Evolutionary conservation across 1,140 invertebrate genomes (phyloP).

Genomic region (Bombus terrestris): DNA sequence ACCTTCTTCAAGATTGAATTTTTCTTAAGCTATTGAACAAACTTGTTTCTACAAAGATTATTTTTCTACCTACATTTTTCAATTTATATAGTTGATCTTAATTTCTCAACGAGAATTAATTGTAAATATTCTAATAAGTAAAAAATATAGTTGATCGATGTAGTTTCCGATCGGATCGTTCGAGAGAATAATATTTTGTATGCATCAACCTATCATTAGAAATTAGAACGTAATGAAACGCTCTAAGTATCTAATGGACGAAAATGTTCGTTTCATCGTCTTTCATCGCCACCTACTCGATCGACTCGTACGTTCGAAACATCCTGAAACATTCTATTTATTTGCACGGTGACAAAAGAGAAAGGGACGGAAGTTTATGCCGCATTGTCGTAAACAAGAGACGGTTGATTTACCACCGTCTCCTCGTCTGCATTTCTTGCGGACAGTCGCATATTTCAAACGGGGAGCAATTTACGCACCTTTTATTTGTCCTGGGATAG

Average conservation of each 20-base stretch:
- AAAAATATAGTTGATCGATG: too few relatives aligned
- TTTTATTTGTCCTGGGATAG: slow-evolving; percentile 15
- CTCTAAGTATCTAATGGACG: not conserved
- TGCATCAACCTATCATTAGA: too few relatives aligned
- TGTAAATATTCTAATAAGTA: too few relatives aligned
- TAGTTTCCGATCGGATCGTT: too few relatives aligned
- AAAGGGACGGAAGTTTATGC: slow-evolving; percentile 47
- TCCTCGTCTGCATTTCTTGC: slow-evolving; percentile 17
- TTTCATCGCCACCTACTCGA: not conserved
- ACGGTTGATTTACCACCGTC: slow-evolving; percentile 50
- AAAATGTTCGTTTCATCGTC: not conserved
- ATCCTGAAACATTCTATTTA: not conserved
- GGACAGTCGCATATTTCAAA: slow-evolving; percentile 25
- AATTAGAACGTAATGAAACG: not conserved
- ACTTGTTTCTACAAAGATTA: too few relatives aligned
- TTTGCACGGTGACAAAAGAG: not conserved
- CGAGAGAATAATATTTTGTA: too few relatives aligned
- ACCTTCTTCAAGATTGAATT: not conserved
- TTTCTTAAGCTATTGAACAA: not conserved
- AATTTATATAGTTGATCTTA: too few relatives aligned
- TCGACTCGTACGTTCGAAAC: not conserved
- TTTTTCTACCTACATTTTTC: too few relatives aligned
- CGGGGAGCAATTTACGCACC: slow-evolving; percentile 12
- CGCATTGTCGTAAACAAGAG: slow-evolving; percentile 60
- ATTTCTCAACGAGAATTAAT: too few relatives aligned